Conservation (phyloP, 2,113 vertebrate genomes). For the Turdus rufiventris region DNA sequence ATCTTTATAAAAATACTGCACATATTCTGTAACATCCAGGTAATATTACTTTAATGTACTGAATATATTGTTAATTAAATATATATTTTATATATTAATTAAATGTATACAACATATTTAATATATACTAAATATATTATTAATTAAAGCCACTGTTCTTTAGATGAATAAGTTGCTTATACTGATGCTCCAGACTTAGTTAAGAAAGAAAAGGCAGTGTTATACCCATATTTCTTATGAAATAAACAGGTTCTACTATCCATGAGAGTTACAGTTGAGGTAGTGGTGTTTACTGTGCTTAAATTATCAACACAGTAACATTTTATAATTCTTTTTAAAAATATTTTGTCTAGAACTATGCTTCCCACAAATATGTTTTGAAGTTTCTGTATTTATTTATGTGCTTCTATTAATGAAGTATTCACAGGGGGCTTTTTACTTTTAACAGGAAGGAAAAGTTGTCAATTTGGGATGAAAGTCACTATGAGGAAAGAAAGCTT, state of each 20-base stretch:
- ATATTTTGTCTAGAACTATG: neutral
- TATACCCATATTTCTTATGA: neutral
- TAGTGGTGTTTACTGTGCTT: neutral
- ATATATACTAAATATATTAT: too few relatives aligned
- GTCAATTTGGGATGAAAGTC: constrained; percentile 53
- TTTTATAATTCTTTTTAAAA: neutral
- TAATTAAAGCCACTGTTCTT: neutral
- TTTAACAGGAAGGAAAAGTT: constrained; percentile 6
- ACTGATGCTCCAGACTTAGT: neutral
- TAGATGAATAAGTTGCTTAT: neutral
- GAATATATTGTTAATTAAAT: neutral
- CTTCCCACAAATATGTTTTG: neutral
- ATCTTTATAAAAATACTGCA: neutral
- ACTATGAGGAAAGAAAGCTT: constrained; percentile 69
- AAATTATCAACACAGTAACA: neutral
- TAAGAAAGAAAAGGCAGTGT: neutral
- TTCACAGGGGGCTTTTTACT: neutral
- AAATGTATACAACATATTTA: too few relatives aligned
- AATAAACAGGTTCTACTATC: neutral
- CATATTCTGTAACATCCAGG: neutral
- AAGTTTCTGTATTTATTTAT: neutral
- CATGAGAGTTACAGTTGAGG: neutral
- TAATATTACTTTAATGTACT: neutral
- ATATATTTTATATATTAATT: too few relatives aligned
- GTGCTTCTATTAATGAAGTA: neutral